Evolutionary conservation across 2,888 invertebrate species (phyloP).

Genomic region (Salticus scenicus): DNA sequence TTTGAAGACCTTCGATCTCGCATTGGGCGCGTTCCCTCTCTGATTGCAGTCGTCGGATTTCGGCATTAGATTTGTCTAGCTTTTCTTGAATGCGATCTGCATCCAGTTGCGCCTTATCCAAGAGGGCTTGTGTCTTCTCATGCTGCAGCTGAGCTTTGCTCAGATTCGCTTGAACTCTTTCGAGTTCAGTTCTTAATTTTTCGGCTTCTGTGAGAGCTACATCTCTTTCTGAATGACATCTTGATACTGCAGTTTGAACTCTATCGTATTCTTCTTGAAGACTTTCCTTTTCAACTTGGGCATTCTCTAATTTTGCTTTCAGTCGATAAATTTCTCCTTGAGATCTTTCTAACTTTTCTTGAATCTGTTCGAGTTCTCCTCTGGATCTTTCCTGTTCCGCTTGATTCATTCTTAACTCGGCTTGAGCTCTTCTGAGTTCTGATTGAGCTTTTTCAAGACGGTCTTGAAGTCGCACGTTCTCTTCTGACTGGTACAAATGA

Average conservation of each 20-base stretch:
- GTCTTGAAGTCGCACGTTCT: constrained; percentile 83
- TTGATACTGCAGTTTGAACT: constrained; percentile 86
- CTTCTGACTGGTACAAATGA: constrained; percentile 82
- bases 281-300: constrained; percentile 94
- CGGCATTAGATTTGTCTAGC: constrained; percentile 72
- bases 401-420: constrained; percentile 92
- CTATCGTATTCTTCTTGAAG: constrained; percentile 93
- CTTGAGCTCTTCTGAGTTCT: constrained; percentile 90
- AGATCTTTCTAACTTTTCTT: constrained; percentile 94
- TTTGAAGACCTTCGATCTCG: constrained; percentile 92
- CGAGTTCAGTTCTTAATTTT: constrained; percentile 72
- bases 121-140: constrained; percentile 90
- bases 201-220: constrained; percentile 79
- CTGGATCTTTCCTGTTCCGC: constrained; percentile 87
- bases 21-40: constrained; percentile 93
- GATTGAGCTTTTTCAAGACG: constrained; percentile 89
- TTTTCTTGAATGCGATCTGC: constrained; percentile 75
- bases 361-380: constrained; percentile 83
- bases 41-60: constrained; percentile 79
- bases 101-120: constrained; percentile 86
- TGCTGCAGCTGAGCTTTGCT: constrained; percentile 93
- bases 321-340: constrained; percentile 95
- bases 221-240: constrained; percentile 91
- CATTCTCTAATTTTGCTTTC: constrained; percentile 94
- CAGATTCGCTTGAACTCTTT: constrained; percentile 84